A percentile compares a stretch with the other conserved stretches of the same genome.
These are phyloP conservation scores for Lepidochrysops patricia DNA, from an alignment of 2,888 invertebrate species.

Conservation along the genomic window DNA sequence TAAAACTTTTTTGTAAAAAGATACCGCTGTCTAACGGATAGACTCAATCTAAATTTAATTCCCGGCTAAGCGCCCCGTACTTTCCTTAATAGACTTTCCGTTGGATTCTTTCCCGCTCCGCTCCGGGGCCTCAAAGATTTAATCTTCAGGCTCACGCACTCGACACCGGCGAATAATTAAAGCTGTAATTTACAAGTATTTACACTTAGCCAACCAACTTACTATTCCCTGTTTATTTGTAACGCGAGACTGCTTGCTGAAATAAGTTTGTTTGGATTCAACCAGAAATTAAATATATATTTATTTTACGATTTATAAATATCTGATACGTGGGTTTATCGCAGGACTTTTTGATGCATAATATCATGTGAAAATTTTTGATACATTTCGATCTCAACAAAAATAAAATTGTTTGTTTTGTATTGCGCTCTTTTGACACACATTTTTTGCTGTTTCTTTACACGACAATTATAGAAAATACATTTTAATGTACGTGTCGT, in stretches of 20 bases:
- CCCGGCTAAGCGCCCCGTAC: constrained; percentile 36
- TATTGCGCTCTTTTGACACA: too few relatives aligned
- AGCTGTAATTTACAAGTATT: constrained; percentile 13
- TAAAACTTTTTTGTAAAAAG: not conserved
- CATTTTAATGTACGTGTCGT: too few relatives aligned
- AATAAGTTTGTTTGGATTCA: not conserved
- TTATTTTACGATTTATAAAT: too few relatives aligned
- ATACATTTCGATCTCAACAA: too few relatives aligned
- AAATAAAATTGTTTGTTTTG: too few relatives aligned
- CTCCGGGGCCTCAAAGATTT: constrained; percentile 24
- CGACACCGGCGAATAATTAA: constrained; percentile 13
- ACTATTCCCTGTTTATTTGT: not conserved
- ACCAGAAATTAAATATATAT: too few relatives aligned
- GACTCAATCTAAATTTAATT: constrained; percentile 54
- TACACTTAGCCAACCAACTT: constrained; percentile 1
- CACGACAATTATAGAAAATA: too few relatives aligned
- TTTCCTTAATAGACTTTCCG: constrained; percentile 41
- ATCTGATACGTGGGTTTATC: too few relatives aligned
- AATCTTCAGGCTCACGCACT: constrained; percentile 15
- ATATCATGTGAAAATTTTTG: too few relatives aligned
- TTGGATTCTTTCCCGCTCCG: constrained; percentile 44
- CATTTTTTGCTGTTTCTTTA: too few relatives aligned
- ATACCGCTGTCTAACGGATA: constrained; percentile 35
- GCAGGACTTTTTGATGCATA: too few relatives aligned
- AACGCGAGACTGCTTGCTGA: not conserved